Base-by-base conservation (phyloP, 2,113 vertebrate genomes). In the Ictalurus furcatus region DNA sequence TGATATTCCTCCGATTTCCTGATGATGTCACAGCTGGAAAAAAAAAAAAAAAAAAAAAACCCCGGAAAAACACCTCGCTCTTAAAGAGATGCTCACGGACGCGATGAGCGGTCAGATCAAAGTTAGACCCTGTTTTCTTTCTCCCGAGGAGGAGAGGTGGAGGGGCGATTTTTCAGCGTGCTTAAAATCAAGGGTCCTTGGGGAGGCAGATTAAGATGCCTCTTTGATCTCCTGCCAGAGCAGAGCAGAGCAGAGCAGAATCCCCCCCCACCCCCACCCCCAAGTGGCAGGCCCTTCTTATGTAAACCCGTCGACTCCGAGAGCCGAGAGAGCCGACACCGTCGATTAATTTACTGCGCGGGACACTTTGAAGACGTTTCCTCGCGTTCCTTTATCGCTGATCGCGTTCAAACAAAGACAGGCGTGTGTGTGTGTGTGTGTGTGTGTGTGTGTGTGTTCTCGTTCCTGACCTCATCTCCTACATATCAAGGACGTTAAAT, bases 151-250 rank as follows among this genome's bases (percentile, higher is more conserved):
- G 89, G 87, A 92, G 89, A 88, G 89, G 94, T 90, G 94, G 95
- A 61, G 94, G 92, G 90, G 94, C 94, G 79, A 93, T 87, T 93
- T 96, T 90, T 90, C 88, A 89, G 67, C 78, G 78, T 88, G 81
- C 88, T 88, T 92, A 83, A 90, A 92, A 90, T 88, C 89, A 92
- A 74, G 88, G 92, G 92, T 92, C 94, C 94, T 95, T 90, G 91
- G 93, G 92, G 87, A 95, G 91, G 89, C 91, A 95, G 92, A 92
- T 95, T 93, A 91, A 94, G 90, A 90, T 89, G 93, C 90, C 90
- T 94, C 93, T 96, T 93, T 95, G 94, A 95, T 94, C 93, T 88
- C 30, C 65, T 90, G 94, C 93, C 94, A 86, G 92, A 93, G 91
- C 93, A 85, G 44, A 44, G 44, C 94, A 86, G 92, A 93, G 91